phyloP scores from a whole-genome alignment of 1,140 invertebrate species.

The Drosophila carrolli region DNA sequence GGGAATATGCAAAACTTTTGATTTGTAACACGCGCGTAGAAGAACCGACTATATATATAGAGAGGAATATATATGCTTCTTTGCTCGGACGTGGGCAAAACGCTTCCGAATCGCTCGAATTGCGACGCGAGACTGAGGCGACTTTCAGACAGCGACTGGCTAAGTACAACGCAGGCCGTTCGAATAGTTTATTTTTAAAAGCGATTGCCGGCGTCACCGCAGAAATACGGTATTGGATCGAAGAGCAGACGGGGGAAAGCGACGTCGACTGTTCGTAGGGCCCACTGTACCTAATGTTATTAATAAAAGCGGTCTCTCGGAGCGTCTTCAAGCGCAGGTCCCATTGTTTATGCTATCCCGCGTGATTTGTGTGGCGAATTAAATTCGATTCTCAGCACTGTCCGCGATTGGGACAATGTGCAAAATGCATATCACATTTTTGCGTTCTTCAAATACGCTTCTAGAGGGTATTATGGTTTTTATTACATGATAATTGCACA shows the following conservation, averaged over 20 bases:
- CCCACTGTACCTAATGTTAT: slow-evolving; percentile 44
- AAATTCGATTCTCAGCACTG: slow-evolving; percentile 13
- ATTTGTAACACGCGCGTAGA: slow-evolving; percentile 64
- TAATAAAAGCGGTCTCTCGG: slow-evolving; percentile 34
- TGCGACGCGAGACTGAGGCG: slow-evolving; percentile 78
- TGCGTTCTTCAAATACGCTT: not conserved
- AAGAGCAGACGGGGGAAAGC: not conserved
- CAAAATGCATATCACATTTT: slow-evolving; percentile 27
- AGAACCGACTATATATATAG: slow-evolving; percentile 19
- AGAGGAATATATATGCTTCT: slow-evolving; percentile 8
- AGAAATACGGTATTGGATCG: slow-evolving; percentile 12
- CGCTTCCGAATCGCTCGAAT: slow-evolving; percentile 81
- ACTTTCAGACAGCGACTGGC: slow-evolving; percentile 65
- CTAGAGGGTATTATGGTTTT: not conserved
- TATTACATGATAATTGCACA: not conserved
- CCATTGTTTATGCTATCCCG: slow-evolving; percentile 26
- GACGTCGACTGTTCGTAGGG: slow-evolving; percentile 1
- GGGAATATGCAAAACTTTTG: slow-evolving; percentile 41
- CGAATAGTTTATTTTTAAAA: slow-evolving; percentile 59
- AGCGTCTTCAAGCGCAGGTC: slow-evolving; percentile 15
- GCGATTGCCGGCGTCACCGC: slow-evolving; percentile 17
- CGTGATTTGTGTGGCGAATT: slow-evolving; percentile 26
- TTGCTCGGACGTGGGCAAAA: slow-evolving; percentile 53
- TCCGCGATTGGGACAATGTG: slow-evolving; percentile 7
- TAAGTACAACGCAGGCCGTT: slow-evolving; percentile 64